phyloP scores from a whole-genome alignment of 2,888 invertebrate species.

The Panzeria rudis region DNA sequence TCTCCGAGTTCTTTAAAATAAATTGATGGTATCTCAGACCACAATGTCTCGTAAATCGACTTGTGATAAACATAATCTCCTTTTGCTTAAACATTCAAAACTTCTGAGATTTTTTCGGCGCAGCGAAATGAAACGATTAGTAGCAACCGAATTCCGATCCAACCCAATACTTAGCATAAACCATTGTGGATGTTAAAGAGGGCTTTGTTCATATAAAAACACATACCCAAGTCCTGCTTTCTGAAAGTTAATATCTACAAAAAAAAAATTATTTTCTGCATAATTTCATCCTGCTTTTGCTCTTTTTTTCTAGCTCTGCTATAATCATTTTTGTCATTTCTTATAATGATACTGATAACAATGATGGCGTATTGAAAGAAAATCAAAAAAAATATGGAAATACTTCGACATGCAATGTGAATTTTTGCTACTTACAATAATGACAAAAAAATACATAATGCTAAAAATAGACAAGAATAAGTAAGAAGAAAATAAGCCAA shows the following conservation, averaged over 20 bases:
- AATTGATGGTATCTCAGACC: too few species aligned
- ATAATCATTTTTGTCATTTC: slow-evolving; percentile 33
- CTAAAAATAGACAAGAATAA: neutral
- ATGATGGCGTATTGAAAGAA: slow-evolving; percentile 31
- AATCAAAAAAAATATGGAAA: slow-evolving; percentile 48
- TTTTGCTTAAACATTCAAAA: too few species aligned
- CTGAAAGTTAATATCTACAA: neutral
- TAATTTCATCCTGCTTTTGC: neutral
- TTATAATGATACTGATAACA: slow-evolving; percentile 28
- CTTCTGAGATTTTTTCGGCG: too few species aligned
- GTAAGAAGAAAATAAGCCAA: neutral
- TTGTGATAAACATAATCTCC: too few species aligned
- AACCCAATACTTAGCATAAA: too few species aligned
- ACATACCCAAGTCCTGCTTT: too few species aligned
- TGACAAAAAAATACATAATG: slow-evolving; percentile 37
- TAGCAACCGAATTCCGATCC: too few species aligned
- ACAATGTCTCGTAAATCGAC: too few species aligned
- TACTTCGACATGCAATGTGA: slow-evolving; percentile 43
- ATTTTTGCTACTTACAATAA: slow-evolving; percentile 60
- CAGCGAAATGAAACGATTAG: too few species aligned
- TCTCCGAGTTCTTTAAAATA: too few species aligned
- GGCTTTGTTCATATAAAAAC: neutral
- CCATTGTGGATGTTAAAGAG: too few species aligned
- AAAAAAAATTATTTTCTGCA: slow-evolving; percentile 7
- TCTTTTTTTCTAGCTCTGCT: neutral